Conservation (phyloP, 2,113 vertebrate genomes). For the Dicentrarchus labrax region DNA sequence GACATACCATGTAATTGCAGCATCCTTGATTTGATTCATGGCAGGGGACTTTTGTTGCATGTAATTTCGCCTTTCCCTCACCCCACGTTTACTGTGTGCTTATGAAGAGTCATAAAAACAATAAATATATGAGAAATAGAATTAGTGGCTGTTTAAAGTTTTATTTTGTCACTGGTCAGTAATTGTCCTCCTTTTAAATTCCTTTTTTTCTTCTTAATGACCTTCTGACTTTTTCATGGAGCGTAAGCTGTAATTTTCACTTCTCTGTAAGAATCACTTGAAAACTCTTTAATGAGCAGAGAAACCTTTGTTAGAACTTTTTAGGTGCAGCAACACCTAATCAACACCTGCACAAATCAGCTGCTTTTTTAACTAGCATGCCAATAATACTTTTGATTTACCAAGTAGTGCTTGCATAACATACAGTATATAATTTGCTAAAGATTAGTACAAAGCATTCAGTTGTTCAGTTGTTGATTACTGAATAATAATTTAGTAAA, state of each 20-base stretch:
- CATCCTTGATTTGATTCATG: conserved; percentile 36
- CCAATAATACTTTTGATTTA: neutral
- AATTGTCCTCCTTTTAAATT: neutral
- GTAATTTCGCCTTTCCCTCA: neutral
- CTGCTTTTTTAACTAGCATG: neutral
- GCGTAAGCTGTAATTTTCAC: neutral
- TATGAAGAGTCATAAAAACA: neutral
- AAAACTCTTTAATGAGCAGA: conserved; percentile 8
- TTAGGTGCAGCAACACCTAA: neutral
- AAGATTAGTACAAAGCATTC: neutral
- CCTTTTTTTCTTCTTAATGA: neutral
- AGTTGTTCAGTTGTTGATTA: neutral
- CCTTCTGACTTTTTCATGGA: conserved; percentile 2
- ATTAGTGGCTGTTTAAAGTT: neutral
- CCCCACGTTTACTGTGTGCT: neutral
- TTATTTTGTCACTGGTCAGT: neutral
- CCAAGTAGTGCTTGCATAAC: neutral
- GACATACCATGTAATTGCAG: conserved; percentile 12
- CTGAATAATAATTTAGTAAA: neutral
- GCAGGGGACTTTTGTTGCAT: conserved; percentile 5
- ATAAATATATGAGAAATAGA: neutral
- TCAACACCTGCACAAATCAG: neutral
- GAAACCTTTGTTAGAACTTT: conserved; percentile 11
- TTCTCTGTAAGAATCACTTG: neutral
- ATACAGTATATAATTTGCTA: neutral